Evolutionary conservation across 2,797 vertebrate species (phyloP).

Genomic region (Neoniphon sammara): DNA sequence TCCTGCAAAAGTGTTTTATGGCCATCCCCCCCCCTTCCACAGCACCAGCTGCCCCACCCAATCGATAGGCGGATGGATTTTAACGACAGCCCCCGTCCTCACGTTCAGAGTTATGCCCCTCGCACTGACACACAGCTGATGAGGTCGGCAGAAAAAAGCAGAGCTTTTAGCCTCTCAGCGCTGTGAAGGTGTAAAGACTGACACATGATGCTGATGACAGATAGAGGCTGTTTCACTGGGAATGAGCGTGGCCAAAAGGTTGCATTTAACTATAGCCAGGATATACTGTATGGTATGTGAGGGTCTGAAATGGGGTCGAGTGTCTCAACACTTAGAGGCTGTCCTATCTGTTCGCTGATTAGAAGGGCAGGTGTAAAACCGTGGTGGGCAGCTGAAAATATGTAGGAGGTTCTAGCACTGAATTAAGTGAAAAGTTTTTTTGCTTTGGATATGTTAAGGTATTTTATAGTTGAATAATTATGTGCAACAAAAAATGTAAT

Average conservation of each 20-base stretch:
- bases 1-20: conserved; percentile 79
- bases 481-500: conserved; percentile 10
- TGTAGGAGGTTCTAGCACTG: neutral
- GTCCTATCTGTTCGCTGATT: conserved; percentile 16
- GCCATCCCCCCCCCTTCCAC: conserved; percentile 25
- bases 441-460: conserved; percentile 7
- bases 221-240: conserved; percentile 57
- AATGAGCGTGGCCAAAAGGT: conserved; percentile 42
- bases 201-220: conserved; percentile 60
- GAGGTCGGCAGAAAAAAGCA: conserved; percentile 72
- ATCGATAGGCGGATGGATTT: conserved; percentile 74
- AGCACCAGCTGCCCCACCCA: conserved; percentile 55
- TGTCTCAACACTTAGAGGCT: conserved; percentile 37
- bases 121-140: conserved; percentile 70
- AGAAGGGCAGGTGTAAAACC: neutral
- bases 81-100: conserved; percentile 67
- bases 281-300: conserved; percentile 38
- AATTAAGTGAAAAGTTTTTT: conserved; percentile 19
- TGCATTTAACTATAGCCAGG: conserved; percentile 37
- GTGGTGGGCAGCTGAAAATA: neutral
- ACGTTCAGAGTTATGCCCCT: conserved; percentile 69
- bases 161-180: conserved; percentile 61
- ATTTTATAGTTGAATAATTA: neutral
- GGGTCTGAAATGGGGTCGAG: conserved; percentile 22
- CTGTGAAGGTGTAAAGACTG: conserved; percentile 67